Evolutionary conservation across 2,888 invertebrate species (phyloP).

Genomic region (Lissonota sp.): DNA sequence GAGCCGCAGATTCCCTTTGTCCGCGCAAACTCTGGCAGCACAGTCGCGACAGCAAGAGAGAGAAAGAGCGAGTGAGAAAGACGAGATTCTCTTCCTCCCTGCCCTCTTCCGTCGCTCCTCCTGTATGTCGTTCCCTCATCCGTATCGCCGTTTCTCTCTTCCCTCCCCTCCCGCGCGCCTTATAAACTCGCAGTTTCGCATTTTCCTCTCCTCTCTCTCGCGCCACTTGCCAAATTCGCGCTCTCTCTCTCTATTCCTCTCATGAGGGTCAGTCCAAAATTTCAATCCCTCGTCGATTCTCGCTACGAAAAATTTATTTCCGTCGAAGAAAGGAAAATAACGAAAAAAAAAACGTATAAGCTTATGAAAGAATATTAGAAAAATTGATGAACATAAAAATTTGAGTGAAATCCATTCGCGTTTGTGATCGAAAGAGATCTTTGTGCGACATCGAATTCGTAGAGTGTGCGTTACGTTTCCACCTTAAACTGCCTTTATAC

Average conservation of each 20-base stretch:
- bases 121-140: constrained; percentile 59
- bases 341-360: too few species aligned
- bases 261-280: constrained; percentile 10
- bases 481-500: too few species aligned
- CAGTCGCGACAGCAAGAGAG: constrained; percentile 68
- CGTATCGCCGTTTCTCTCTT: constrained; percentile 58
- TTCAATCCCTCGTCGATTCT: too few species aligned
- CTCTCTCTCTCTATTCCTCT: constrained; percentile 57
- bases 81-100: constrained; percentile 63
- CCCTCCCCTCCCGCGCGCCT: constrained; percentile 46
- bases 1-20: constrained; percentile 83
- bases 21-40: constrained; percentile 80
- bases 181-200: constrained; percentile 54
- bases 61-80: constrained; percentile 2
- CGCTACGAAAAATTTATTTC: too few species aligned
- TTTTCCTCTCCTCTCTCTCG: constrained; percentile 49
- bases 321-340: too few species aligned
- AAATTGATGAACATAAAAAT: too few species aligned
- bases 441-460: too few species aligned
- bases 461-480: too few species aligned
- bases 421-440: too few species aligned
- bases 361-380: too few species aligned
- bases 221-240: constrained; percentile 66
- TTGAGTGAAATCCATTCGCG: too few species aligned
- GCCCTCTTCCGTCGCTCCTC: constrained; percentile 56